Conservation (phyloP, 53 echinoderm and acorn worm species). For the Echinarachnius parma region DNA sequence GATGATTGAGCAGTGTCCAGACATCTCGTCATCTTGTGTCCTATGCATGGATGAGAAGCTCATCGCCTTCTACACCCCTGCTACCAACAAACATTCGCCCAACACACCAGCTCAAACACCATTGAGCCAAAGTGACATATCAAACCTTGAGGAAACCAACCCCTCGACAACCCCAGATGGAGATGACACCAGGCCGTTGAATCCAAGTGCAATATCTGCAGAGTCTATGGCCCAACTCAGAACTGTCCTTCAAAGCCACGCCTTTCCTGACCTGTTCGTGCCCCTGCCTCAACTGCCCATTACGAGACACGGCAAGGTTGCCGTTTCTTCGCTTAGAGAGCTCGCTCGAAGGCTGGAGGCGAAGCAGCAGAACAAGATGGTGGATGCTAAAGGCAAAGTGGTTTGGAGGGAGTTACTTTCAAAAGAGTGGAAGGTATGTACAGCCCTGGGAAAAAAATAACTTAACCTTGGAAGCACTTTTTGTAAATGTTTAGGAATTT, state of each 20-base stretch:
- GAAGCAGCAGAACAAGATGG: neutral
- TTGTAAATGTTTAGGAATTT: too few relatives aligned
- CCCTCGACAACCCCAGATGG: too few relatives aligned
- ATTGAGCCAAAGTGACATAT: too few relatives aligned
- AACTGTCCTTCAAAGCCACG: constrained; percentile 55
- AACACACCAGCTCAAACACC: neutral
- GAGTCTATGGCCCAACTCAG: constrained; percentile 30
- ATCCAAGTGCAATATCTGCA: too few relatives aligned
- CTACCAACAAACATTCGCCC: neutral
- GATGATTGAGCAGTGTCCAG: constrained; percentile 45
- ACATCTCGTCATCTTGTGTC: constrained; percentile 52
- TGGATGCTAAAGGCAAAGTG: neutral
- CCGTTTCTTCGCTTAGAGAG: constrained; percentile 29
- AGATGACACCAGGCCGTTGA: too few relatives aligned
- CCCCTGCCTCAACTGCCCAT: constrained; percentile 52
- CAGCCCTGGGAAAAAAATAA: neutral
- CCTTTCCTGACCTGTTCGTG: constrained; percentile 55
- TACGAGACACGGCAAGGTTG: constrained; percentile 81
- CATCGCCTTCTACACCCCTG: constrained; percentile 50
- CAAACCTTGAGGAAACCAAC: too few relatives aligned
- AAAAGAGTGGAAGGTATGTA: constrained; percentile 60
- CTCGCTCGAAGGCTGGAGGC: constrained; percentile 14
- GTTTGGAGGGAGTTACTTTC: constrained; percentile 26
- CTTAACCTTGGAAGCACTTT: neutral
- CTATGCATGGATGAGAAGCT: constrained; percentile 31